Base-by-base conservation (phyloP, 2,888 invertebrate species). In the Apomyelois bistriatella region DNA sequence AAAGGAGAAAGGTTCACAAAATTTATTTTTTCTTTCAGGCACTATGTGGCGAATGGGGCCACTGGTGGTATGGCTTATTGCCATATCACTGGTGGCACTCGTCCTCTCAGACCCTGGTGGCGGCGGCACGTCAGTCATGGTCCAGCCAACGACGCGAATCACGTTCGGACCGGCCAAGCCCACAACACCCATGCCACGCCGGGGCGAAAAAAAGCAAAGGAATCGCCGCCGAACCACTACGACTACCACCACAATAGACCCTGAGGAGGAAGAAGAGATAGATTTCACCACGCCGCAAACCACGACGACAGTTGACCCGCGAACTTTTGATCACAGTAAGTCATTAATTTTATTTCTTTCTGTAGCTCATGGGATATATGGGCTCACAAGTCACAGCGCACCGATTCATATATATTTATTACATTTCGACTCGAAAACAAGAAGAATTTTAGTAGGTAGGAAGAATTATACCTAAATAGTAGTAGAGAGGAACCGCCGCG, bases 51-150 rank as follows among this genome's bases (percentile, higher is more conserved):
- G 76, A 55, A 57, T 72, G 64, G 76, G 85, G 89, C 86, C 89
- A 86, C 85, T 89, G 68, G 88, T 87, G 84, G 74, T 85, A 59
- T 74, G 86, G 75, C 74, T 89, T 53, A 52, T 68, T 8, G 75
- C 76, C 76, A 75, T 81, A 61, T 86, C 85, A 82, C 87, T 89
- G 75, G 88, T 89, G 89, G 88, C 89, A 78, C 73, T 86, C 59
- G 87, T 67, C 66, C 59, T 81, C 40, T 85, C 85, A 66, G 86
- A 86, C 15, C 68, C 79, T 10, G 76, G 64, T 22, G 76, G 66
- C 57, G 61, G 68, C 51, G 66, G 60, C 55, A 61, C 67, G 6
- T 55, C 63, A 4, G 55, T 60, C 3, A 56, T 56, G 32, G 53
- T 58, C 15, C 58, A 54, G 10, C 49, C 51, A 48, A 61, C 60